These are phyloP conservation scores for Sitta carolinensis DNA, from an alignment of 2,797 vertebrate genomes.

Conservation along the genomic window DNA sequence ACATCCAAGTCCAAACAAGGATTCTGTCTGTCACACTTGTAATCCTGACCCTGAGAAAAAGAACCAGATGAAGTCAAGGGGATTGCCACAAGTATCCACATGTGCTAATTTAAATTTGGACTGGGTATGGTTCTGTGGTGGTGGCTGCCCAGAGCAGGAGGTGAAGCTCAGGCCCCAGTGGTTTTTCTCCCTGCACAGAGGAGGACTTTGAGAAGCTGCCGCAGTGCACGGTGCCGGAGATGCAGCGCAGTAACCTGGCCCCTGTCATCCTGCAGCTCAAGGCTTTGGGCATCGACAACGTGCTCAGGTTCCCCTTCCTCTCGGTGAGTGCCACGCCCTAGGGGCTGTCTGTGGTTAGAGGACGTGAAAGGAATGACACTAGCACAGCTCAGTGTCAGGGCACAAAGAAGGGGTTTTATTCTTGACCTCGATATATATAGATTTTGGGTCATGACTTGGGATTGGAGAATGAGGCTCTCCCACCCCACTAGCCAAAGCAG, in stretches of 20 bases:
- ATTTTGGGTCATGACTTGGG: no score
- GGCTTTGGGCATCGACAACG: conserved; percentile 95
- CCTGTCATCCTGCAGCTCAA: conserved; percentile 98
- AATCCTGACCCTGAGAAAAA: no score
- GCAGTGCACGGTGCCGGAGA: conserved; percentile 90
- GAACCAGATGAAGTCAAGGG: no score
- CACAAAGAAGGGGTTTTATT: no score
- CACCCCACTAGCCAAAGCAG: no score
- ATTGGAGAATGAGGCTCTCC: no score
- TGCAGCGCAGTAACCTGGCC: conserved; percentile 96
- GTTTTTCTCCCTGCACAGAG: conserved; percentile 78
- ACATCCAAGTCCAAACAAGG: no score
- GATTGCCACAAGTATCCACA: no score
- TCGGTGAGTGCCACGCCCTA: conserved; percentile 80
- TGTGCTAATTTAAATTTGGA: neutral
- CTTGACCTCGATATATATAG: no score
- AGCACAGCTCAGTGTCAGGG: no score
- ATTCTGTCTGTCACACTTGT: no score
- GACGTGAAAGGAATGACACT: no score
- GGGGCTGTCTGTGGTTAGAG: neutral
- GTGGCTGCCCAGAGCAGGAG: neutral
- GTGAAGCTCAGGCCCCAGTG: neutral
- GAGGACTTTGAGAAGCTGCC: conserved; percentile 96
- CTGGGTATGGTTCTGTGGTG: fast-evolving
- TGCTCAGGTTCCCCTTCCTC: conserved; percentile 96